A percentile compares a stretch with the other conserved stretches of the same genome.
Evolutionary conservation across 2,888 invertebrate species (phyloP).

Genomic region (Baccha elongata): DNA sequence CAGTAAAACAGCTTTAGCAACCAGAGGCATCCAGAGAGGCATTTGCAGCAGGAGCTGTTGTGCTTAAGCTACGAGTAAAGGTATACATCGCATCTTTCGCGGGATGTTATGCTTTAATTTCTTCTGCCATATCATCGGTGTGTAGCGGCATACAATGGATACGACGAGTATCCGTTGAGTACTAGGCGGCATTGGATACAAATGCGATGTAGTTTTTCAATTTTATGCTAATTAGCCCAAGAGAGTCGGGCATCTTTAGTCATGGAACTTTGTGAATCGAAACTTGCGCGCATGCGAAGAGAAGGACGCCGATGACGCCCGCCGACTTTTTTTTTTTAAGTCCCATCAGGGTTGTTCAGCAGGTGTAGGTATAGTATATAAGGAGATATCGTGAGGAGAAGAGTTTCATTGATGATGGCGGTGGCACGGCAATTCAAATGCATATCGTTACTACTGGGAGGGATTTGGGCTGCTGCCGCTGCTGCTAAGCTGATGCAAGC

Average conservation of each 20-base stretch:
- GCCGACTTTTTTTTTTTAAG: neutral
- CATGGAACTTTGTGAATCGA: constrained; percentile 66
- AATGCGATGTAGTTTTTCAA: constrained; percentile 79
- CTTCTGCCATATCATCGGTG: constrained; percentile 40
- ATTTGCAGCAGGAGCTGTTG: constrained; percentile 70
- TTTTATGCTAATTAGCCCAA: constrained; percentile 81
- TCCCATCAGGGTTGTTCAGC: constrained; percentile 13
- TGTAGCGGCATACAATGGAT: constrained; percentile 47
- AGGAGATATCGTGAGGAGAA: constrained; percentile 56
- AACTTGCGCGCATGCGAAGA: constrained; percentile 52
- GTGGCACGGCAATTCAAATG: constrained; percentile 69
- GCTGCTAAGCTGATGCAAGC: neutral
- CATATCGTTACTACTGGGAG: constrained; percentile 74
- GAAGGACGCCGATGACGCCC: neutral
- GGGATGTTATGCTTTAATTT: constrained; percentile 73
- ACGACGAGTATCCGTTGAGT: constrained; percentile 23
- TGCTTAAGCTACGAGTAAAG: constrained; percentile 41
- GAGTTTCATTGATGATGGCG: constrained; percentile 65
- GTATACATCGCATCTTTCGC: constrained; percentile 63
- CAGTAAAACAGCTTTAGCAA: constrained; percentile 56
- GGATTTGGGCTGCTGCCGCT: constrained; percentile 59
- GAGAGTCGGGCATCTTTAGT: constrained; percentile 68
- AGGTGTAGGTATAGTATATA: constrained; percentile 57
- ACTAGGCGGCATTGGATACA: constrained; percentile 51
- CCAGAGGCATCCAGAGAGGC: constrained; percentile 51